phyloP scores from a whole-genome alignment of 2,888 invertebrate species.

The Conus canariensis region DNA sequence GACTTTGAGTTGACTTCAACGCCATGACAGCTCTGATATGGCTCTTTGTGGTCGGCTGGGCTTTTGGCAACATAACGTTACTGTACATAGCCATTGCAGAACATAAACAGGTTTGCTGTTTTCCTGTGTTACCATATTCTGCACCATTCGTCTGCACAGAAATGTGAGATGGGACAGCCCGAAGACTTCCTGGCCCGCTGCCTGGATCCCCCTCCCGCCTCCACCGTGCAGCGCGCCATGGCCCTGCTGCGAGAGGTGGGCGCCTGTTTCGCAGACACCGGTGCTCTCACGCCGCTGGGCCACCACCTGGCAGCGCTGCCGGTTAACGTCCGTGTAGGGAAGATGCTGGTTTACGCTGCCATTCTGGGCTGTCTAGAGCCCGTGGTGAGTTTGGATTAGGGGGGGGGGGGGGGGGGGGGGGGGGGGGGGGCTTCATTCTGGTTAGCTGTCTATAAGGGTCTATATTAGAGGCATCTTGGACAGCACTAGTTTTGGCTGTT shows the following conservation, averaged over 20 bases:
- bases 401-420: too few relatives aligned
- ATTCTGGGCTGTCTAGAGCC: conserved; percentile 75
- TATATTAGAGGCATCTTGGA: not conserved
- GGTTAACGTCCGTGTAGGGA: conserved; percentile 76
- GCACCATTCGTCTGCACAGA: conserved; percentile 57
- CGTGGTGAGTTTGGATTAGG: conserved; percentile 63
- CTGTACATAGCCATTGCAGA: too few relatives aligned
- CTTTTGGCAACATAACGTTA: too few relatives aligned
- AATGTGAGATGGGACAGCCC: conserved; percentile 70
- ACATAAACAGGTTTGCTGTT: too few relatives aligned
- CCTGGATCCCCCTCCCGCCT: conserved; percentile 71
- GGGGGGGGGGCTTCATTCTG: not conserved
- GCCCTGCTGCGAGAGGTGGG: conserved; percentile 72
- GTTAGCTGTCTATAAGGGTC: not conserved
- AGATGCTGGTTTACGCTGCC: conserved; percentile 75
- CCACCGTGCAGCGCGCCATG: conserved; percentile 71
- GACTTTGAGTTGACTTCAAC: too few relatives aligned
- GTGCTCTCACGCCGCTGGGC: conserved; percentile 74
- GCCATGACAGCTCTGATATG: too few relatives aligned
- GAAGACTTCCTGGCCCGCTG: conserved; percentile 66
- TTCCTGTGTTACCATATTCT: too few relatives aligned
- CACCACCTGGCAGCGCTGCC: conserved; percentile 75
- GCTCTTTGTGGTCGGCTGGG: too few relatives aligned
- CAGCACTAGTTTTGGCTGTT: not conserved
- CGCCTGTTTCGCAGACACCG: conserved; percentile 66